These are phyloP conservation scores for Apis laboriosa DNA, from an alignment of 1,140 invertebrate genomes.

Conservation along the genomic window DNA sequence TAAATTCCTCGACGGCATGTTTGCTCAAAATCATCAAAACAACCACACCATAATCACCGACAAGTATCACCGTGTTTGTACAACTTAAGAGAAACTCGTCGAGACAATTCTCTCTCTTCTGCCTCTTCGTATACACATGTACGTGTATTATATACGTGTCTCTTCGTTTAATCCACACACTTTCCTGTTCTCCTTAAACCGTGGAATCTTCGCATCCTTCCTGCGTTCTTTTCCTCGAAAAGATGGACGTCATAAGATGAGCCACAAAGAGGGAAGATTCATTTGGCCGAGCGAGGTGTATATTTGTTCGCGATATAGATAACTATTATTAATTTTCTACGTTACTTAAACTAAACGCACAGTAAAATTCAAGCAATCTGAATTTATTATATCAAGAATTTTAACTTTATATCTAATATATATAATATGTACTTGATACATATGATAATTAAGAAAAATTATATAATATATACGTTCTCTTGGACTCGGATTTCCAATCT, in stretches of 20 bases:
- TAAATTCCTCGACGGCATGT: conserved; percentile 55
- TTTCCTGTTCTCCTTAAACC: conserved; percentile 29
- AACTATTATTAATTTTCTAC: no score
- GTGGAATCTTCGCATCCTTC: conserved; percentile 22
- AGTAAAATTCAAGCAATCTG: no score
- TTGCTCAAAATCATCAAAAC: conserved; percentile 58
- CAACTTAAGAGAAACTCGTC: conserved; percentile 21
- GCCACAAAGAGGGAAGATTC: background rate
- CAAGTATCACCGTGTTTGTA: background rate
- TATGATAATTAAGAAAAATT: no score
- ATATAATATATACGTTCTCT: no score
- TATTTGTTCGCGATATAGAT: no score
- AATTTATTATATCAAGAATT: no score
- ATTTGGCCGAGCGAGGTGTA: no score
- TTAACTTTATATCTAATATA: no score
- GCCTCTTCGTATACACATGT: background rate
- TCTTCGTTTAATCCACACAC: background rate
- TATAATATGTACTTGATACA: no score
- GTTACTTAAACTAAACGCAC: no score
- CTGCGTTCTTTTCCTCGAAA: conserved; percentile 4
- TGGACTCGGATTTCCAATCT: no score
- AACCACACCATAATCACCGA: conserved; percentile 15
- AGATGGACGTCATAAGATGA: background rate
- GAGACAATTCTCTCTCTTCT: conserved; percentile 10
- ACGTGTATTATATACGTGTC: no score